Conservation (phyloP, 2,888 invertebrate species). For the Lysandra bellargus region DNA sequence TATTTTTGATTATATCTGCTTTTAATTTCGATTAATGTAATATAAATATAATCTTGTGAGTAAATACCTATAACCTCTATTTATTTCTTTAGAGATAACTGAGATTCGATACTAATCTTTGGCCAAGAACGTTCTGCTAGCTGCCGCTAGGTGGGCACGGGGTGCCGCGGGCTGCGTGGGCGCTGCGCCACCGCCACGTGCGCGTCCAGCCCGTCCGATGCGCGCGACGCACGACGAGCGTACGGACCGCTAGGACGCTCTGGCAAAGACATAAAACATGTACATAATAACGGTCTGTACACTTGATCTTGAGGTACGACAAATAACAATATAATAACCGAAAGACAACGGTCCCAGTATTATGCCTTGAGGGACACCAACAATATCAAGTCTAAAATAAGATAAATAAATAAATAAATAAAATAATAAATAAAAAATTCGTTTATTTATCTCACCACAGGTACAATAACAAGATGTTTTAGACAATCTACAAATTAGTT, state of each 20-base stretch:
- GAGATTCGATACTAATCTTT: conserved; percentile 9
- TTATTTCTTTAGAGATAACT: neutral
- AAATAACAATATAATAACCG: neutral
- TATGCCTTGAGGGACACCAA: neutral
- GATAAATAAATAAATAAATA: too few relatives aligned
- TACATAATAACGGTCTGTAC: neutral
- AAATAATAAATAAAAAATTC: too few relatives aligned
- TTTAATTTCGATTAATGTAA: neutral
- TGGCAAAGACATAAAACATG: conserved; percentile 36
- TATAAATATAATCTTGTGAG: too few relatives aligned
- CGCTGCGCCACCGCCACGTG: conserved; percentile 84
- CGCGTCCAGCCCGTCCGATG: conserved; percentile 87
- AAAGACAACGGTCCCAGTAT: neutral
- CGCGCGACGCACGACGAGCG: conserved; percentile 85
- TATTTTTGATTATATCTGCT: neutral
- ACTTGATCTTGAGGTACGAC: neutral
- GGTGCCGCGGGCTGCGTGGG: conserved; percentile 54
- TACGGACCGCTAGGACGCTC: conserved; percentile 76
- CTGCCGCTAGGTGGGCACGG: neutral
- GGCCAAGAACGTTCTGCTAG: neutral
- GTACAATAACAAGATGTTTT: too few relatives aligned
- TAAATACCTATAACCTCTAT: neutral
- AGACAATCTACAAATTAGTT: too few relatives aligned
- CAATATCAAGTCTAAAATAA: neutral
- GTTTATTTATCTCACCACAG: too few relatives aligned